A percentile compares a stretch with the other conserved stretches of the same genome.
Conservation (phyloP, 2,888 invertebrate species). For the Minunthozetes semirufus region DNA sequence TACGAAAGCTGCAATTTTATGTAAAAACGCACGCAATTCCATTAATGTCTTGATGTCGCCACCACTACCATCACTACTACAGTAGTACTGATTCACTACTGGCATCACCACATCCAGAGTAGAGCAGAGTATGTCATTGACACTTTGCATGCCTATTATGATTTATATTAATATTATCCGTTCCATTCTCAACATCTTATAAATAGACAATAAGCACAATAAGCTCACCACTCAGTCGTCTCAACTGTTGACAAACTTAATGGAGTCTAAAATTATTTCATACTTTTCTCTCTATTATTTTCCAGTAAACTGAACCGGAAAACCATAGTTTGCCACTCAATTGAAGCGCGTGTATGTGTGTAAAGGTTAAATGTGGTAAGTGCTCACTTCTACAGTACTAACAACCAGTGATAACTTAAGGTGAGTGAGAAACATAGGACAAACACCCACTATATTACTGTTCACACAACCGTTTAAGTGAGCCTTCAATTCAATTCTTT, state of each 20-base stretch:
- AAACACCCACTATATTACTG: slow-evolving; percentile 16
- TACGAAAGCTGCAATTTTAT: slow-evolving; percentile 24
- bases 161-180: slow-evolving; percentile 10
- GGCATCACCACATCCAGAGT: background rate
- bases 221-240: background rate
- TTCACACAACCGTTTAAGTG: background rate
- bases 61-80: background rate
- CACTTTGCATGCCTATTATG: slow-evolving; percentile 25
- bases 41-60: slow-evolving; percentile 16
- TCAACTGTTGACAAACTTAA: slow-evolving; percentile 27
- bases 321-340: slow-evolving; percentile 28
- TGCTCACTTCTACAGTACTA: too few relatives aligned
- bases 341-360: slow-evolving; percentile 21
- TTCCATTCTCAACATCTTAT: slow-evolving; percentile 9
- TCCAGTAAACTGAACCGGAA: slow-evolving; percentile 33
- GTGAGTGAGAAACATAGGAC: slow-evolving; percentile 3
- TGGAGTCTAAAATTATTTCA: slow-evolving; percentile 24
- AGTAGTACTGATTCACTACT: background rate
- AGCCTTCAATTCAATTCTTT: background rate
- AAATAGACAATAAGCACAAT: background rate
- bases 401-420: too few relatives aligned
- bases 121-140: slow-evolving; percentile 9
- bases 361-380: slow-evolving; percentile 18
- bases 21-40: slow-evolving; percentile 31
- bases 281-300: slow-evolving; percentile 24